Evolutionary conservation across 1,140 invertebrate genomes (phyloP).

Genomic region (Aphelenchoides avenae): DNA sequence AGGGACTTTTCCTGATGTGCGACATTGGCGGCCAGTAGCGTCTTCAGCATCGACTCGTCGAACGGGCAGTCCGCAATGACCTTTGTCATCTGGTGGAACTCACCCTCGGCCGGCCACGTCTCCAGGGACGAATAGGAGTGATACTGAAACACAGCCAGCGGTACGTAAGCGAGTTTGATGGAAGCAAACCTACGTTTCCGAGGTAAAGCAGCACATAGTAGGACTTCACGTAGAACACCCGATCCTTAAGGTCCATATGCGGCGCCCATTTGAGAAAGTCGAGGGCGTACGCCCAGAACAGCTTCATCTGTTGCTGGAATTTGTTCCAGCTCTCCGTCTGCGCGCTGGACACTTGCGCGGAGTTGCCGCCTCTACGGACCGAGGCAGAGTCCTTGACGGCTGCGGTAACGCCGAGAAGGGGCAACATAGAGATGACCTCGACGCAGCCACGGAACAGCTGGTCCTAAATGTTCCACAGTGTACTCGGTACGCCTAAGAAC

Average conservation of each 20-base stretch:
- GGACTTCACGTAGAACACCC: background rate
- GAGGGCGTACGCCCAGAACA: background rate
- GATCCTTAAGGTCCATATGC: background rate
- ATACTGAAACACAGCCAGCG: background rate
- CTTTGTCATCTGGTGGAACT: conserved; percentile 1
- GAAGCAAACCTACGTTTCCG: background rate
- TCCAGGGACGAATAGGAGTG: background rate
- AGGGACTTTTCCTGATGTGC: background rate
- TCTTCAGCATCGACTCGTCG: conserved; percentile 1
- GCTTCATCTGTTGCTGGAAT: conserved; percentile 1
- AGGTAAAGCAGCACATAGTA: conserved; percentile 10
- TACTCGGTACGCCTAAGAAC: too few species aligned
- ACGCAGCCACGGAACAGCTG: conserved; percentile 2
- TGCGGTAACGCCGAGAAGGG: conserved; percentile 1
- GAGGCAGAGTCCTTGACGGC: background rate
- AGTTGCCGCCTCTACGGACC: background rate
- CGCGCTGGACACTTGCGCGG: background rate
- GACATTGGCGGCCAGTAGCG: background rate
- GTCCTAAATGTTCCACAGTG: background rate
- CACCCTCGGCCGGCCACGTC: background rate
- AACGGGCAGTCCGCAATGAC: conserved; percentile 8
- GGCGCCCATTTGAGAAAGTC: conserved; percentile 2
- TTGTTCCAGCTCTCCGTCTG: background rate
- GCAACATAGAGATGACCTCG: conserved; percentile 3
- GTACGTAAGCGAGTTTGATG: background rate